A percentile compares a stretch with the other conserved stretches of the same genome.
These are phyloP conservation scores for Agapetus fuscipes DNA, from an alignment of 2,888 invertebrate species.

Conservation along the genomic window DNA sequence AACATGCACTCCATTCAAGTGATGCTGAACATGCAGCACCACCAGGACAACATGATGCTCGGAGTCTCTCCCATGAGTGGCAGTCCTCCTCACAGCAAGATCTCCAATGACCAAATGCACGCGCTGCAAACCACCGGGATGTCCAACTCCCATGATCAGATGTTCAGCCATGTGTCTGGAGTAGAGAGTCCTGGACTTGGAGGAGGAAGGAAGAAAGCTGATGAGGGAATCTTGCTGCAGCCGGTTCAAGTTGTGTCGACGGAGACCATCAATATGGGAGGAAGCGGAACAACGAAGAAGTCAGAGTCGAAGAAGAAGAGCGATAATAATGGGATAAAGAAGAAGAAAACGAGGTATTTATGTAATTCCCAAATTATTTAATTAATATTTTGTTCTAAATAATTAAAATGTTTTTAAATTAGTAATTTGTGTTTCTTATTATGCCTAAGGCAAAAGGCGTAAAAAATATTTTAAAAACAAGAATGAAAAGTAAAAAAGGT, in stretches of 20 bases:
- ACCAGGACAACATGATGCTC: constrained; percentile 30
- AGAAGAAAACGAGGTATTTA: constrained; percentile 91
- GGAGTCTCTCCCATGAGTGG: constrained; percentile 27
- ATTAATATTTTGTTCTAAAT: no score
- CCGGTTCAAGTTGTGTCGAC: constrained; percentile 33
- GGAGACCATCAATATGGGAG: constrained; percentile 33
- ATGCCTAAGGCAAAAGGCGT: no score
- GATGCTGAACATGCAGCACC: constrained; percentile 52
- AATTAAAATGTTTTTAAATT: no score
- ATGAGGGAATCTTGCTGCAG: constrained; percentile 31
- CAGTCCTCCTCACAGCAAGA: constrained; percentile 33
- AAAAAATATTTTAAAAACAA: no score
- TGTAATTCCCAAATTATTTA: no score
- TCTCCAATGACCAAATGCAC: constrained; percentile 38
- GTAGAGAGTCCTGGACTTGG: constrained; percentile 24
- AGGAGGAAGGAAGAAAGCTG: constrained; percentile 30
- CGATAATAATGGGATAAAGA: constrained; percentile 80
- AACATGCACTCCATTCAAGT: constrained; percentile 58
- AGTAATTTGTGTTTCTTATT: no score
- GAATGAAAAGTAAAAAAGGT: no score
- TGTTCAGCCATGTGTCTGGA: constrained; percentile 21
- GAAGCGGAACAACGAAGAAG: constrained; percentile 45
- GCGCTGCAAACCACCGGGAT: constrained; percentile 27
- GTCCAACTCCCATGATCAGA: constrained; percentile 18
- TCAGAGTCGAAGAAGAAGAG: constrained; percentile 73